A percentile compares a stretch with the other conserved stretches of the same genome.
Evolutionary conservation across 2,113 vertebrate species (phyloP).

Genomic region (Engraulis encrasicolus): DNA sequence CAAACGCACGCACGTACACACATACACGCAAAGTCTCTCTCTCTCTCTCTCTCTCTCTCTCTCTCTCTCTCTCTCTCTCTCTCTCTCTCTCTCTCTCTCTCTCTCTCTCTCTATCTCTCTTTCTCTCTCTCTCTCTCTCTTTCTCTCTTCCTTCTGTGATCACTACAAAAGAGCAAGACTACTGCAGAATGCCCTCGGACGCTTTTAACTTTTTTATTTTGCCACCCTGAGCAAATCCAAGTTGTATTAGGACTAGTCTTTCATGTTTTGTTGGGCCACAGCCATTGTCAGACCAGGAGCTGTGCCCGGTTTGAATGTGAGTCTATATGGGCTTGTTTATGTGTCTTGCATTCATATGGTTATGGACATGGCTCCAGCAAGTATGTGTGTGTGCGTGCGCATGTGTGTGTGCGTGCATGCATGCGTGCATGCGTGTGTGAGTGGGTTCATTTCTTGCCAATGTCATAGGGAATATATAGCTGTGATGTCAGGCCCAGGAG

Average conservation of each 20-base stretch:
- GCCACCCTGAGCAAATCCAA: background rate
- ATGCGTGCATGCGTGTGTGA: background rate
- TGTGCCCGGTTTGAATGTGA: background rate
- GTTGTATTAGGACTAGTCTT: background rate
- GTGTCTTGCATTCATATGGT: background rate
- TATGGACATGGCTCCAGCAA: background rate
- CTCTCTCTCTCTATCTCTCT: no score
- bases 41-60: no score
- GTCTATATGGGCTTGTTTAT: background rate
- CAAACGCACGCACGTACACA: no score
- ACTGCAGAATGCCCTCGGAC: background rate
- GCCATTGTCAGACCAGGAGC: no score
- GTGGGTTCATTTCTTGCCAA: constrained; percentile 5
- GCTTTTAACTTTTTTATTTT: background rate
- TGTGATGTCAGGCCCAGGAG: background rate
- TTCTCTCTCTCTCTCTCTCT: no score
- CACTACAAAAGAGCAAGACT: background rate
- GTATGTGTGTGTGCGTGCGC: background rate
- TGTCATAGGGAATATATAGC: background rate
- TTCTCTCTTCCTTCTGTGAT: background rate
- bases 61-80: no score
- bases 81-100: no score
- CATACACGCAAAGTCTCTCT: no score
- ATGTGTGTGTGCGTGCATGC: constrained; percentile 1
- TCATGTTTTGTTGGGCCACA: background rate